Evolutionary conservation across 2,113 vertebrate species (phyloP).

Genomic region (Tenebrosternarchus preto): DNA sequence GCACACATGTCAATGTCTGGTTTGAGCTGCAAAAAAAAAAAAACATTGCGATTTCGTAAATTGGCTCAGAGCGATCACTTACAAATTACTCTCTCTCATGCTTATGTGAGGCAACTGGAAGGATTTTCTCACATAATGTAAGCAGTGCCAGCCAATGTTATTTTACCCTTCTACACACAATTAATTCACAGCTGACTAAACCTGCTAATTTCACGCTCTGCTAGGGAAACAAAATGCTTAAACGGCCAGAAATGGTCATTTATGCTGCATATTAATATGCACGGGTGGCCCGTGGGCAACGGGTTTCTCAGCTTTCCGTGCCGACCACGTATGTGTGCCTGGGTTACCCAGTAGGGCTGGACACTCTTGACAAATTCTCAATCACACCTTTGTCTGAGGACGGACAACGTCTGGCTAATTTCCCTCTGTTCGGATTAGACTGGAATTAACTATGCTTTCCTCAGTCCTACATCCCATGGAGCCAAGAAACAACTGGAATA

Average conservation of each 20-base stretch:
- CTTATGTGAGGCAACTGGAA: conserved; percentile 25
- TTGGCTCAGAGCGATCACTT: conserved; percentile 32
- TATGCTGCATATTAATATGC: conserved; percentile 49
- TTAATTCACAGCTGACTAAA: conserved; percentile 59
- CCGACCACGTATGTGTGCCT: conserved; percentile 44
- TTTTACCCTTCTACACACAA: conserved; percentile 34
- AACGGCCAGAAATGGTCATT: conserved; percentile 66
- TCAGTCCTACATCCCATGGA: no score
- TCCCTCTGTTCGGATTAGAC: no score
- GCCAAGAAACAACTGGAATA: no score
- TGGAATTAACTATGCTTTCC: no score
- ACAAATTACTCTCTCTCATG: conserved; percentile 37
- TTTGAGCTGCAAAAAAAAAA: conserved; percentile 24
- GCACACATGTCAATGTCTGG: conserved; percentile 36
- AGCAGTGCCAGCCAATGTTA: conserved; percentile 30
- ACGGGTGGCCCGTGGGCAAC: no score
- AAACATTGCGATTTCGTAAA: conserved; percentile 44
- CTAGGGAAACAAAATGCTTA: conserved; percentile 66
- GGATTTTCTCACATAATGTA: conserved; percentile 26
- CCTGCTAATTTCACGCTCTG: conserved; percentile 66
- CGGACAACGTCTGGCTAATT: not conserved
- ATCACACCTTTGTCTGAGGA: not conserved
- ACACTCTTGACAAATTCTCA: not conserved
- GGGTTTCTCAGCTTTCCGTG: conserved; percentile 38
- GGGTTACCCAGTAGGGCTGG: conserved; percentile 7